A percentile compares a stretch with the other conserved stretches of the same genome.
These are phyloP conservation scores for Moxostoma hubbsi DNA, from an alignment of 2,797 vertebrate genomes.

Conservation along the genomic window DNA sequence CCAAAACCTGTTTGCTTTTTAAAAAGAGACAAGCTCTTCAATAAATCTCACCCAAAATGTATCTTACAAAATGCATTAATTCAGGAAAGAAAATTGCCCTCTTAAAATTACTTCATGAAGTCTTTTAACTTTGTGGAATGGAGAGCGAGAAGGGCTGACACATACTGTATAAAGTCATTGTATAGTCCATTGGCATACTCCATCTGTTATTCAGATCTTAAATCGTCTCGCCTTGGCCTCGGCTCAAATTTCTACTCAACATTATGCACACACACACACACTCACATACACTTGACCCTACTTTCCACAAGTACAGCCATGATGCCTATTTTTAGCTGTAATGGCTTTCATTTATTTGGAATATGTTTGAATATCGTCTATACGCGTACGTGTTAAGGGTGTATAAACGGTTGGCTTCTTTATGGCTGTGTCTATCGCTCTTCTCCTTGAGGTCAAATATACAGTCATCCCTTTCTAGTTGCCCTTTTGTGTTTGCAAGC, in stretches of 20 bases:
- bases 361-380: constrained; percentile 18
- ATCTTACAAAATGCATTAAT: no score
- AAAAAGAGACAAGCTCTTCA: no score
- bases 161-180: constrained; percentile 33
- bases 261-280: not conserved
- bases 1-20: no score
- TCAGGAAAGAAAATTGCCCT: not conserved
- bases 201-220: constrained; percentile 37
- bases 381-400: not conserved
- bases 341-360: constrained; percentile 40
- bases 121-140: not conserved
- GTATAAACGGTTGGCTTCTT: constrained; percentile 10
- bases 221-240: constrained; percentile 13
- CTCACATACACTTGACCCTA: constrained; percentile 1
- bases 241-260: not conserved
- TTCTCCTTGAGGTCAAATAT: constrained; percentile 25
- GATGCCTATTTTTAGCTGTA: constrained; percentile 42
- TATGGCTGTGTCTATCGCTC: constrained; percentile 11
- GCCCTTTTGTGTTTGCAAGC: not conserved
- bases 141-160: not conserved
- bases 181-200: constrained; percentile 21
- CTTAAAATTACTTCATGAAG: not conserved
- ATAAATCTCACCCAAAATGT: no score
- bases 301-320: constrained; percentile 13
- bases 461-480: constrained; percentile 12